phyloP scores from a whole-genome alignment of 2,113 vertebrate genomes.

The Hiodon tergisus region DNA sequence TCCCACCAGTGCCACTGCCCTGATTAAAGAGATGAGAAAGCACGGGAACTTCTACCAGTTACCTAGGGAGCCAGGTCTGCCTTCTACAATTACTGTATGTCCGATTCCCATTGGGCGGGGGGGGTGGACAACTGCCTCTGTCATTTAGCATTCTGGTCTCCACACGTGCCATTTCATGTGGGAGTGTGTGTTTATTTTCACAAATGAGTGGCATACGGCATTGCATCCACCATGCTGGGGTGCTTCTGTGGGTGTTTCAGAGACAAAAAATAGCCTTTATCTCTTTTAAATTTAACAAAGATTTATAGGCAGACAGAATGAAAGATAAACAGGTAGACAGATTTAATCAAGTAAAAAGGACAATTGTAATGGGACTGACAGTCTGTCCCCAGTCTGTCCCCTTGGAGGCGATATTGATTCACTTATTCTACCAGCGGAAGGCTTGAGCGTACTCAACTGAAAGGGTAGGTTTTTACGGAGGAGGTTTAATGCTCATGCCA shows the following conservation, averaged over 20 bases:
- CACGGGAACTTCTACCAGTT: background rate
- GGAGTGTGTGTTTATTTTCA: too few species aligned
- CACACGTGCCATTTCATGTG: background rate
- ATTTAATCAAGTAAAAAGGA: background rate
- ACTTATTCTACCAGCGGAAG: background rate
- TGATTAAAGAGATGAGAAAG: conserved; percentile 14
- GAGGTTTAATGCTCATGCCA: conserved; percentile 15
- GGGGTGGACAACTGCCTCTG: background rate
- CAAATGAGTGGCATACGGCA: background rate
- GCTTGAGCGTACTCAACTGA: background rate
- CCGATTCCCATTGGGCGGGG: background rate
- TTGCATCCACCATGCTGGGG: background rate
- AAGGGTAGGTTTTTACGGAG: conserved; percentile 5
- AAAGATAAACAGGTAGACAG: background rate
- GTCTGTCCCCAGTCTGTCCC: conserved; percentile 24
- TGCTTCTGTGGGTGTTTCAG: background rate
- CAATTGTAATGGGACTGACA: background rate
- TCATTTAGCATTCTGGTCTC: background rate
- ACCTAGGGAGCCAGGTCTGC: background rate
- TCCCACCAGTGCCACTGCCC: background rate
- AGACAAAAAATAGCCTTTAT: too few species aligned
- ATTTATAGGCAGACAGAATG: too few species aligned
- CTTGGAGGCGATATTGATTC: conserved; percentile 43
- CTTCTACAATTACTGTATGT: background rate
- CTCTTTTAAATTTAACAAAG: too few species aligned